These are phyloP conservation scores for roundworm (Caenorhabditis elegans) DNA, from an alignment of 1,140 invertebrate species.

Conservation along the genomic window WBcel235 BX284605.5:11631501-11632000, in stretches of 20 bases:
- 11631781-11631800: not conserved
- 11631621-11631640: not conserved
- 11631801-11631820: too few relatives aligned
- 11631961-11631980: too few relatives aligned
- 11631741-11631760: too few relatives aligned
- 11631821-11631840: slow-evolving; percentile 19
- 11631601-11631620: not conserved
- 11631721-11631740: slow-evolving; percentile 11
- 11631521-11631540: too few relatives aligned
- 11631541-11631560: too few relatives aligned
- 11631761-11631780: slow-evolving; percentile 16
- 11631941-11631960: slow-evolving; percentile 45
- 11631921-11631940: slow-evolving; percentile 58
- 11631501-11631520: not conserved
- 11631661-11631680: slow-evolving; percentile 8
- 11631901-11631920: slow-evolving; percentile 46
- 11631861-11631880: slow-evolving; percentile 18
- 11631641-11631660: not conserved
- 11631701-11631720: slow-evolving; percentile 5
- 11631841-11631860: not conserved
- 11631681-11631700: not conserved
- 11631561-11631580: too few relatives aligned
- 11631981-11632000: too few relatives aligned
- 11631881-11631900: slow-evolving; percentile 32
- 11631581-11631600: too few relatives aligned